Percentiles rank a stretch among this genome's conserved stretches.
Evolutionary conservation across 2,888 invertebrate genomes (phyloP).

Genomic region (Scaptomyza tumidula): DNA sequence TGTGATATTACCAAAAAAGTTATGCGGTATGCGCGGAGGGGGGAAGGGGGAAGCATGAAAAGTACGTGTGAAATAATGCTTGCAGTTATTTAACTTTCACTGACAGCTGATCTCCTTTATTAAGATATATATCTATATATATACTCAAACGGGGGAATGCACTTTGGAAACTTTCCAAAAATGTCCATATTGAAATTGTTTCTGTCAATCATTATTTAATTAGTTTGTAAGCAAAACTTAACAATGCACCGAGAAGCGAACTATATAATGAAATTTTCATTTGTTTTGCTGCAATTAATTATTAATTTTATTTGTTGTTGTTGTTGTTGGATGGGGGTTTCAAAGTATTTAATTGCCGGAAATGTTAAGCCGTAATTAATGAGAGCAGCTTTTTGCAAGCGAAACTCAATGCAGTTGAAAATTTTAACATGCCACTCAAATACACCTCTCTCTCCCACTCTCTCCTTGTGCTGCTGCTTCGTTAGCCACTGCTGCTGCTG

Average conservation of each 20-base stretch:
- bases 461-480: constrained; percentile 6
- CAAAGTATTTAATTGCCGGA: constrained; percentile 35
- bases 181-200: not conserved
- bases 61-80: constrained; percentile 6
- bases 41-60: not conserved
- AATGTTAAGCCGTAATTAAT: constrained; percentile 12
- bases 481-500: constrained; percentile 11
- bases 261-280: no score
- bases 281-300: no score
- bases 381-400: constrained; percentile 11
- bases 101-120: no score
- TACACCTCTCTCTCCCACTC: no score
- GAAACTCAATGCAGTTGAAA: constrained; percentile 33
- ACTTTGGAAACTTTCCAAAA: no score
- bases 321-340: no score
- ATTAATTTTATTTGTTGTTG: no score
- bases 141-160: no score
- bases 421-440: constrained; percentile 18
- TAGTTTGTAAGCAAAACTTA: not conserved
- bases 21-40: not conserved
- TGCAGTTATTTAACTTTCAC: not conserved
- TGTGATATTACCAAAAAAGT: constrained; percentile 17
- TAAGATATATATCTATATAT: no score
- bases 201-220: not conserved
- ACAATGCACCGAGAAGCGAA: no score